Evolutionary conservation across 2,888 invertebrate species (phyloP).

Genomic region (Oxystoma pomonae): DNA sequence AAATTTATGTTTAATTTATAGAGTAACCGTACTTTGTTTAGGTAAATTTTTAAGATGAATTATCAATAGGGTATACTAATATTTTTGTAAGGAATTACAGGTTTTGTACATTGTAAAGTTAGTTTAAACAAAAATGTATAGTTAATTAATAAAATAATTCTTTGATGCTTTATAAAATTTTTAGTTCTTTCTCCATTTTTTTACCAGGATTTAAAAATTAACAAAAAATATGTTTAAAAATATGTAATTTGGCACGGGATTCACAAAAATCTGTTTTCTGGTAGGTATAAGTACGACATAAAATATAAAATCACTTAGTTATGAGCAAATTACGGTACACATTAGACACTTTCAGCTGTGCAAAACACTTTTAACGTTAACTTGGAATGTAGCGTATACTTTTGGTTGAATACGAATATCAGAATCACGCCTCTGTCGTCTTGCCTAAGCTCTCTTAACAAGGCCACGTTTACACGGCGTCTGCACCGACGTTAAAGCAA

Average conservation of each 20-base stretch:
- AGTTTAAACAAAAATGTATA: neutral
- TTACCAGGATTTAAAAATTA: neutral
- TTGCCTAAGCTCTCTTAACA: no score
- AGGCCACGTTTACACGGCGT: no score
- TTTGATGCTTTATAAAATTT: neutral
- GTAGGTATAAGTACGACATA: no score
- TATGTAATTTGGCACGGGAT: neutral
- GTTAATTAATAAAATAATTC: neutral
- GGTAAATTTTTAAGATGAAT: neutral
- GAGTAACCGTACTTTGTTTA: neutral
- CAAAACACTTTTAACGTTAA: no score
- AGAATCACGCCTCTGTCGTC: no score
- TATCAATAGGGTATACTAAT: neutral
- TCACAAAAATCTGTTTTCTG: neutral
- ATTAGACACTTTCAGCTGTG: no score
- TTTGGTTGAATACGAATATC: no score
- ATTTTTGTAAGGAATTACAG: neutral
- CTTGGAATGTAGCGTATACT: no score
- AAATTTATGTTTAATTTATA: neutral
- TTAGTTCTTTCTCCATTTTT: neutral
- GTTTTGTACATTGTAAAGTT: neutral
- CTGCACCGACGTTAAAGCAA: no score
- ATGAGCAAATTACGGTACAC: no score
- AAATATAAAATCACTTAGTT: no score
- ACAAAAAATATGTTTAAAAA: neutral